A percentile compares a stretch with the other conserved stretches of the same genome.
Conservation (phyloP, 2,888 invertebrate species). For the Cheiracanthium punctorium region DNA sequence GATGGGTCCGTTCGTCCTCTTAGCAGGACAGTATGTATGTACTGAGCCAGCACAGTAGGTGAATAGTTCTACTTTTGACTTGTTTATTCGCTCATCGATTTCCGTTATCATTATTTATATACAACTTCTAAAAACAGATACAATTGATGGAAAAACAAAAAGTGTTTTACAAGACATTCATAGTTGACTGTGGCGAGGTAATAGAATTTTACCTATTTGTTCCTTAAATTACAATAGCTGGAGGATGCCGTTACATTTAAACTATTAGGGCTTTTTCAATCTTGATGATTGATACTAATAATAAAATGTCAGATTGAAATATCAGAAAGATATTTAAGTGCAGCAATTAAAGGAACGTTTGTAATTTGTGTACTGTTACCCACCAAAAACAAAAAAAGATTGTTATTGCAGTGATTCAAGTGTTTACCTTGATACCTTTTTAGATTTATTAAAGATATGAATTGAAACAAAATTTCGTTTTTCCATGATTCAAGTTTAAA, state of each 20-base stretch:
- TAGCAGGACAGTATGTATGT: constrained; percentile 31
- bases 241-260: constrained; percentile 49
- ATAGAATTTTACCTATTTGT: too few species aligned
- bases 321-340: background rate
- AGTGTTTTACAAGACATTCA: background rate
- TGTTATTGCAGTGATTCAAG: too few species aligned
- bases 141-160: constrained; percentile 9
- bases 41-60: too few species aligned
- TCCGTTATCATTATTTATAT: constrained; percentile 59
- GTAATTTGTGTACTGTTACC: background rate
- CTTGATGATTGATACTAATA: background rate
- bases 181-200: too few species aligned
- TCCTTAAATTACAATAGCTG: too few species aligned
- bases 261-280: constrained; percentile 29
- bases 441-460: too few species aligned
- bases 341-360: background rate
- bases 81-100: constrained; percentile 57
- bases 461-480: too few species aligned
- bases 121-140: constrained; percentile 24
- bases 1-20: background rate
- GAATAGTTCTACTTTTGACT: constrained; percentile 39
- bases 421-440: too few species aligned
- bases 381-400: too few species aligned
- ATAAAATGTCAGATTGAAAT: background rate
- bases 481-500: too few species aligned